Base-by-base conservation (phyloP, 2,888 invertebrate species). In the Disparrhopalites patrizii region DNA sequence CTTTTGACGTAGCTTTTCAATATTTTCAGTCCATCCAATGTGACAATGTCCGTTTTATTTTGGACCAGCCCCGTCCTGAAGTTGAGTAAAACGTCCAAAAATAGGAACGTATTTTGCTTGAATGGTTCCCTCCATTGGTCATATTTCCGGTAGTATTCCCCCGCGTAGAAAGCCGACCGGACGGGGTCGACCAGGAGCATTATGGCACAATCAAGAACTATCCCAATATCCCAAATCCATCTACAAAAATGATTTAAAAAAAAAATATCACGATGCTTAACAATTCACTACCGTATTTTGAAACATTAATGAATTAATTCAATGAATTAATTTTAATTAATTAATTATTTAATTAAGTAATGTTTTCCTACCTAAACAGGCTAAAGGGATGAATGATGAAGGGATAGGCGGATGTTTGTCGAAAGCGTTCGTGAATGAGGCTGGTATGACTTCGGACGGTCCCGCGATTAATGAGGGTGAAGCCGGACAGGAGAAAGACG, bases 381-480 rank as follows among this genome's bases (percentile, higher is more conserved):
- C 61, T 61, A 43, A 61, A 66, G 8, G 66, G 66, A 43, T 66
- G 66, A 27, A 66, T 66, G 15, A 55, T 66, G 52, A 52, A 40
- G 1, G 66, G 66, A 43, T 50, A 62, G 1, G 61, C 25, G 1
- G 66, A 40, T 4, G 47, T 20, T 13, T 66, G 66, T 30, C 62
- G 33, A 5, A 61, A 43, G 1, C 66, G 30, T 30, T 66, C 66
- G 4, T 52, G 47, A 15, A 43, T 36, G n/a, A 66, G 33, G 15
- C 61, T 52, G 1, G 40, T 28, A 2, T 30, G 10, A 47, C 61
- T 61, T 43, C 61, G 1, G 20, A 55, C 38, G 18, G 54, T 61
- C 27, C 38, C 36, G 2, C 66, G 66, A 50, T 62, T 61, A 15
- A 66, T 66, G n/a, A 40, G 23, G 1, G 61, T 15, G 10, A 33